Evolutionary conservation across 2,888 invertebrate species (phyloP).

Genomic region (Apodemia duryi): DNA sequence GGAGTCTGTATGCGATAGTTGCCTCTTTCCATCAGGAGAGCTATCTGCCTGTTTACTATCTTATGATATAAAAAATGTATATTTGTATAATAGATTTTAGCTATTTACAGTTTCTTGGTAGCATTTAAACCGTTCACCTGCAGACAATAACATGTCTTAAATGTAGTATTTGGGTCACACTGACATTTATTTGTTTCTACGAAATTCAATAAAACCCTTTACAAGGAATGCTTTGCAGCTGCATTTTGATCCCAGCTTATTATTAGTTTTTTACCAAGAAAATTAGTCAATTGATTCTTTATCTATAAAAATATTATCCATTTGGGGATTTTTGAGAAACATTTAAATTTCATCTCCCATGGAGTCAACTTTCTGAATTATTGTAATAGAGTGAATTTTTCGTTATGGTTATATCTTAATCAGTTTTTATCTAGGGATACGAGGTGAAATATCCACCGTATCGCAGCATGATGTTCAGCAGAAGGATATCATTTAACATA

Average conservation of each 20-base stretch:
- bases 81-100: neutral
- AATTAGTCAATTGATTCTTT: neutral
- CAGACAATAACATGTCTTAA: neutral
- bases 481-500: constrained; percentile 69
- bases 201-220: constrained; percentile 1
- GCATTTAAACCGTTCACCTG: constrained; percentile 1
- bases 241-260: neutral
- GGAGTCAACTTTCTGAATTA: neutral
- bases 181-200: constrained; percentile 4
- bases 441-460: constrained; percentile 62
- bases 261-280: neutral
- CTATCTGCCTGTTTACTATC: too few relatives aligned
- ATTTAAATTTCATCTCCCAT: constrained; percentile 4
- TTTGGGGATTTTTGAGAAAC: neutral
- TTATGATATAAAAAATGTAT: too few relatives aligned
- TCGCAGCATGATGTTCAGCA: constrained; percentile 66
- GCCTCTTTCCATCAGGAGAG: too few relatives aligned
- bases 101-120: neutral
- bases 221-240: neutral
- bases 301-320: neutral
- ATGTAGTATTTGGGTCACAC: neutral
- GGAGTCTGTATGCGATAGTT: too few relatives aligned
- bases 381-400: constrained; percentile 21
- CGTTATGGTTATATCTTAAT: constrained; percentile 56
- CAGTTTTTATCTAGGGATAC: constrained; percentile 60